phyloP scores from a whole-genome alignment of 2,888 invertebrate genomes.

The Sinotaia quadrata region DNA sequence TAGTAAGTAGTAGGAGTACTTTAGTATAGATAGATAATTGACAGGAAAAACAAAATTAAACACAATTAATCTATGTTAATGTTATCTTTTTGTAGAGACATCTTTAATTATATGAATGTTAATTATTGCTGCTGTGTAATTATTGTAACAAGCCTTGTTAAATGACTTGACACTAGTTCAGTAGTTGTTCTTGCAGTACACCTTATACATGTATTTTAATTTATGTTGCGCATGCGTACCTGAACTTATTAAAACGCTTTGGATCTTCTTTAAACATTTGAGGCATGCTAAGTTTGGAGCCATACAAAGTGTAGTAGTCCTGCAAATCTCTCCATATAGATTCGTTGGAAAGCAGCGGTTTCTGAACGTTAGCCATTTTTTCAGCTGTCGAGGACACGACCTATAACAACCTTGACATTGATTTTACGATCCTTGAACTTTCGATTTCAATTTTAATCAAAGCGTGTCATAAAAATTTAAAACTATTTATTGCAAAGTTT shows the following conservation, averaged over 20 bases:
- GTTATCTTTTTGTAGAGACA: too few relatives aligned
- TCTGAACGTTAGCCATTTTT: constrained; percentile 30
- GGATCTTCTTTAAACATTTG: constrained; percentile 87
- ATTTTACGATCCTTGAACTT: not conserved
- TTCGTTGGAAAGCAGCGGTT: constrained; percentile 51
- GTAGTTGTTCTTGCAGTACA: not conserved
- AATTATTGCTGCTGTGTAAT: too few relatives aligned
- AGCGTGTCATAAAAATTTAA: too few relatives aligned
- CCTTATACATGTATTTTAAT: not conserved
- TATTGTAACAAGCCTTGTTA: too few relatives aligned
- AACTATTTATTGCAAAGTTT: too few relatives aligned
- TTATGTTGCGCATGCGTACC: constrained; percentile 76
- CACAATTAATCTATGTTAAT: too few relatives aligned
- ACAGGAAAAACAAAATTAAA: too few relatives aligned
- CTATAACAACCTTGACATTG: constrained; percentile 25
- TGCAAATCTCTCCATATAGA: constrained; percentile 59
- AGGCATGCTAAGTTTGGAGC: constrained; percentile 84
- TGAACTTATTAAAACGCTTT: constrained; percentile 89
- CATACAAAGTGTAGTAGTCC: constrained; percentile 78
- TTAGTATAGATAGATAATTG: too few relatives aligned
- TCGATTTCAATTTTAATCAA: too few relatives aligned
- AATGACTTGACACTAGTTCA: not conserved
- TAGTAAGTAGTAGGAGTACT: too few relatives aligned
- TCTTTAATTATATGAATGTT: too few relatives aligned
- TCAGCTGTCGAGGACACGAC: too few relatives aligned